phyloP scores from a whole-genome alignment of 2,888 invertebrate species.

The Lottia scabra region DNA sequence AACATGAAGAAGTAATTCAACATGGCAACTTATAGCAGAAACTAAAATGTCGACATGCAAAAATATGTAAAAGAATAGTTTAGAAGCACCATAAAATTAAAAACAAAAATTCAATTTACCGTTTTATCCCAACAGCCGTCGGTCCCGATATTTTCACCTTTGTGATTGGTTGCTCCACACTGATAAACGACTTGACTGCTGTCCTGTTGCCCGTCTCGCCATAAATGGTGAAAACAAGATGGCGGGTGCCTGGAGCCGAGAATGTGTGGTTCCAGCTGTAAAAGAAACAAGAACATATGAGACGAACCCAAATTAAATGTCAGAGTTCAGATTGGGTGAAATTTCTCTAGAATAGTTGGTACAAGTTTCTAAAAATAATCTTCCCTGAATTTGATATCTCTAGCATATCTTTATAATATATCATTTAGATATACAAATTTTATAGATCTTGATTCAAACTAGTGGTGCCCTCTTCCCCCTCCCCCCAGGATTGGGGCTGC shows the following conservation, averaged over 20 bases:
- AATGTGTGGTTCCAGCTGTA: slow-evolving; percentile 49
- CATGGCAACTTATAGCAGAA: no score
- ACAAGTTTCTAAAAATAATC: no score
- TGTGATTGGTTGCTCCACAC: slow-evolving; percentile 49
- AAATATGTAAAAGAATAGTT: no score
- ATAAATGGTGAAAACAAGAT: slow-evolving; percentile 32
- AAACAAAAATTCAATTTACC: slow-evolving; percentile 37
- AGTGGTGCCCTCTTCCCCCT: no score
- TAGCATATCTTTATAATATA: no score
- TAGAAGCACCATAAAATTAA: no score
- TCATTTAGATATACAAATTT: no score
- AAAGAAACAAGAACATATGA: slow-evolving; percentile 16
- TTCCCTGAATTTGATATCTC: no score
- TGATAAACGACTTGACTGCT: slow-evolving; percentile 32
- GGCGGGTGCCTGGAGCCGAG: slow-evolving; percentile 35
- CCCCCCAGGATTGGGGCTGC: no score
- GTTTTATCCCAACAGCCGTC: slow-evolving; percentile 38
- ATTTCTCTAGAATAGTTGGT: not conserved
- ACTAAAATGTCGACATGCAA: not conserved
- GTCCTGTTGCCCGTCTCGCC: slow-evolving; percentile 23
- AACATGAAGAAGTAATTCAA: not conserved
- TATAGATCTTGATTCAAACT: no score
- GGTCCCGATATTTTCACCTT: slow-evolving; percentile 47
- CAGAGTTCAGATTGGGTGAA: not conserved
- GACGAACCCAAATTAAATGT: slow-evolving; percentile 1